These are phyloP conservation scores for Enteromius viviparus DNA, from an alignment of 2,797 vertebrate species.

Conservation along the genomic window DNA sequence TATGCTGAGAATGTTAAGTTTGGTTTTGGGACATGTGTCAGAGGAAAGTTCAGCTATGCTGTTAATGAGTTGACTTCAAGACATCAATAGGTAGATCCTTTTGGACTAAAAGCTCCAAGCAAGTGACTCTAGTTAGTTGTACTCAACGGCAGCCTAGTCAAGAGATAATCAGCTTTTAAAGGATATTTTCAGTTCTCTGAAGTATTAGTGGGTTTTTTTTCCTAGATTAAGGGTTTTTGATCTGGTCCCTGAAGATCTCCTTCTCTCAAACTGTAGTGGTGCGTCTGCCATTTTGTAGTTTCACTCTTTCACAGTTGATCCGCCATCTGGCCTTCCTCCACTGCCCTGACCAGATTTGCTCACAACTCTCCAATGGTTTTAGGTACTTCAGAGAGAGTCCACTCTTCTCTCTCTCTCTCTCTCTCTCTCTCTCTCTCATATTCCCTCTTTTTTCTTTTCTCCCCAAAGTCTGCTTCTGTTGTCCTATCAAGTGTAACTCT, in stretches of 20 bases:
- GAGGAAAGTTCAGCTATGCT: constrained; percentile 39
- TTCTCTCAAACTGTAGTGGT: constrained; percentile 18
- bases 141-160: constrained; percentile 13
- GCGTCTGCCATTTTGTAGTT: constrained; percentile 32
- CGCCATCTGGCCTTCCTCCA: constrained; percentile 28
- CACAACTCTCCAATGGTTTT: constrained; percentile 47
- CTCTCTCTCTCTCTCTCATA: neutral
- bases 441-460: constrained; percentile 75
- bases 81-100: constrained; percentile 36
- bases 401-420: constrained; percentile 15
- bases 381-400: constrained; percentile 26
- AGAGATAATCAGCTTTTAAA: constrained; percentile 39
- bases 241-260: constrained; percentile 28
- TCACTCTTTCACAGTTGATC: constrained; percentile 28
- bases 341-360: constrained; percentile 29
- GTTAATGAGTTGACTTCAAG: constrained; percentile 33
- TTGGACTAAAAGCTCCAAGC: constrained; percentile 39
- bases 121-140: constrained; percentile 38
- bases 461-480: constrained; percentile 78
- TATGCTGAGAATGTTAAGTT: constrained; percentile 37
- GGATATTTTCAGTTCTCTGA: constrained; percentile 33
- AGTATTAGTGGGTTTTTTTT: constrained; percentile 16
- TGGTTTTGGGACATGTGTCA: constrained; percentile 45
- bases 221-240: constrained; percentile 38
- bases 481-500: constrained; percentile 99